Evolutionary conservation across 2,888 invertebrate species (phyloP).

Genomic region (Teleogryllus oceanicus): DNA sequence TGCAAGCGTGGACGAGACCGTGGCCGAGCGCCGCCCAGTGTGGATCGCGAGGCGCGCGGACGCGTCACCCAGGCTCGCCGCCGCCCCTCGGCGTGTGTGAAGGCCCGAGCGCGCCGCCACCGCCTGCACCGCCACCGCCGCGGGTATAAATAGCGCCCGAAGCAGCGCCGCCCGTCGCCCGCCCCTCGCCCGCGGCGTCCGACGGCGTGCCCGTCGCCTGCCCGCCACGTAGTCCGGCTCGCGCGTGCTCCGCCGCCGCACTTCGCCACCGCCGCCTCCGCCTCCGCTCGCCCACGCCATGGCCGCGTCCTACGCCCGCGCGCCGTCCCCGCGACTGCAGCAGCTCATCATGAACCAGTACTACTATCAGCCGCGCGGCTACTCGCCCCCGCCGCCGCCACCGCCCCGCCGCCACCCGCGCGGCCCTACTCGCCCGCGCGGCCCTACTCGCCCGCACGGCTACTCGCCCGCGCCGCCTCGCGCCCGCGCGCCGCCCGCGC

Average conservation of each 20-base stretch:
- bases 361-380: neutral
- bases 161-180: neutral
- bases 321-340: neutral
- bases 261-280: neutral
- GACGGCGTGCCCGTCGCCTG: neutral
- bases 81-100: too few species aligned
- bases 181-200: neutral
- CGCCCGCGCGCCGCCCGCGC: neutral
- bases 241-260: neutral
- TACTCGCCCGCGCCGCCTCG: neutral
- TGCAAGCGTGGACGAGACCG: too few species aligned
- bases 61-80: too few species aligned
- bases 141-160: neutral
- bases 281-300: neutral
- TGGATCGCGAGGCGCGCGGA: too few species aligned
- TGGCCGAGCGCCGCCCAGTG: too few species aligned
- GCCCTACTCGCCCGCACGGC: neutral
- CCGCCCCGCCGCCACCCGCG: neutral
- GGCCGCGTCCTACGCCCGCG: neutral
- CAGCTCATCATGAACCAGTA: slow-evolving; percentile 6
- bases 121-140: neutral
- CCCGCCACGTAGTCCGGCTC: neutral
- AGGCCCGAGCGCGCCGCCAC: neutral
- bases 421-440: neutral
- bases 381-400: neutral